phyloP scores from a whole-genome alignment of 2,888 invertebrate genomes.

The Rutpela maculata region DNA sequence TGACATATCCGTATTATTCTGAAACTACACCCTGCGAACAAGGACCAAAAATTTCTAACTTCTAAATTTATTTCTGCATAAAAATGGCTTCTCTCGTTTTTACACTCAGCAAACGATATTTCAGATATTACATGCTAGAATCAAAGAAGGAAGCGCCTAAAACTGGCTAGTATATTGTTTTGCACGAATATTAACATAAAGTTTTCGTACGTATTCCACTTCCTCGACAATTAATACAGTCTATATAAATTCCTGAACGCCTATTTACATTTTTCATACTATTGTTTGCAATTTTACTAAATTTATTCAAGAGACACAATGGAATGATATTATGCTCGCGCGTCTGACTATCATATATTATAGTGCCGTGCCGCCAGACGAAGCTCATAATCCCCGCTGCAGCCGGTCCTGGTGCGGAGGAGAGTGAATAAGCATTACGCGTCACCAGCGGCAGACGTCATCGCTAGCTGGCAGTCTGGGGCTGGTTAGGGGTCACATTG shows the following conservation, averaged over 20 bases:
- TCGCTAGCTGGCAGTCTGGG: slow-evolving; percentile 53
- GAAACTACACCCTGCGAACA: too few relatives aligned
- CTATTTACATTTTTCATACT: neutral
- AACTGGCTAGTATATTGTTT: too few relatives aligned
- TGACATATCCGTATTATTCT: too few relatives aligned
- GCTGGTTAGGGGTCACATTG: slow-evolving; percentile 61
- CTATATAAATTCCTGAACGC: neutral
- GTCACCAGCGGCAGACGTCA: slow-evolving; percentile 48
- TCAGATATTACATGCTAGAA: too few relatives aligned
- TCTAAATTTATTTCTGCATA: too few relatives aligned
- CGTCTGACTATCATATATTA: slow-evolving; percentile 3
- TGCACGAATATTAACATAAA: neutral
- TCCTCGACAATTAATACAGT: neutral
- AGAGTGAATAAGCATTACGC: slow-evolving; percentile 39
- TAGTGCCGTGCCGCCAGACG: slow-evolving; percentile 1
- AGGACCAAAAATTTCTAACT: too few relatives aligned
- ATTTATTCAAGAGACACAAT: slow-evolving; percentile 1
- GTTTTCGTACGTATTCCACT: neutral
- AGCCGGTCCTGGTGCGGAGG: slow-evolving; percentile 40
- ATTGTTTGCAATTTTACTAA: neutral
- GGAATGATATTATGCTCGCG: neutral
- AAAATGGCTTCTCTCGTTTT: too few relatives aligned
- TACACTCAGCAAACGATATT: too few relatives aligned
- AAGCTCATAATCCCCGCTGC: slow-evolving; percentile 18
- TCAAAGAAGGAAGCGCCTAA: neutral